A percentile compares a stretch with the other conserved stretches of the same genome.
phyloP scores from a whole-genome alignment of 2,888 invertebrate species.

The Scrobipalpa costella region DNA sequence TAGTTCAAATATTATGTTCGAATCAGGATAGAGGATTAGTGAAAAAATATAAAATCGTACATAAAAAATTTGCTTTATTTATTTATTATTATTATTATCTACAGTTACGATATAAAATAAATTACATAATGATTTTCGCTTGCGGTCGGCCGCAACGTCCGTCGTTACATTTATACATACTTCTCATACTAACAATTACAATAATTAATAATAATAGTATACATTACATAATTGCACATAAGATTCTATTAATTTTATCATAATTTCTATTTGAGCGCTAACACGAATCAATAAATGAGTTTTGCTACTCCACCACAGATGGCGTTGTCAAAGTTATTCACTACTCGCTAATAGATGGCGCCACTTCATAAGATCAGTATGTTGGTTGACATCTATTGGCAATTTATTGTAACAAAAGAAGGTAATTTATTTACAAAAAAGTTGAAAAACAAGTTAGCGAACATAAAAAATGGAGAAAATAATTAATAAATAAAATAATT shows the following conservation, averaged over 20 bases:
- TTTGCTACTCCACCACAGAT: slow-evolving; percentile 36
- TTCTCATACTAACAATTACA: slow-evolving; percentile 26
- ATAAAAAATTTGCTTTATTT: slow-evolving; percentile 79
- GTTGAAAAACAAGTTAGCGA: too few relatives aligned
- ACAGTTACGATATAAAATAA: slow-evolving; percentile 80
- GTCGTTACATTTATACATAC: slow-evolving; percentile 30
- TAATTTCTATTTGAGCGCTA: slow-evolving; percentile 33
- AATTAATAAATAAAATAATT: too few relatives aligned
- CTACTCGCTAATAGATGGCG: slow-evolving; percentile 36
- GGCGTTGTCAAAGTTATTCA: slow-evolving; percentile 35
- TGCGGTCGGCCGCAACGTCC: slow-evolving; percentile 61
- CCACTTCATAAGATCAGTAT: slow-evolving; percentile 14
- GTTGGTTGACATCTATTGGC: slow-evolving; percentile 4
- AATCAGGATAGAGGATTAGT: slow-evolving; percentile 2
- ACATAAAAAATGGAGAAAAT: too few relatives aligned
- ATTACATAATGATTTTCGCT: slow-evolving; percentile 70
- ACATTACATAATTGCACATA: slow-evolving; percentile 31
- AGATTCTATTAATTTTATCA: slow-evolving; percentile 23
- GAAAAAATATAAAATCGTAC: slow-evolving; percentile 50
- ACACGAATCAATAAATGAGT: slow-evolving; percentile 29
- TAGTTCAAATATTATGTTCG: not conserved
- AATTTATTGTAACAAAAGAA: not conserved
- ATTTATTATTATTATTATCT: slow-evolving; percentile 55
- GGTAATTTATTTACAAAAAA: too few relatives aligned
- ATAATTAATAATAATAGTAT: slow-evolving; percentile 28